Evolutionary conservation across 2,113 vertebrate genomes (phyloP), one percentile per base, ranked within the genome.

Genomic region (Zosterops hypoxanthus): DNA sequence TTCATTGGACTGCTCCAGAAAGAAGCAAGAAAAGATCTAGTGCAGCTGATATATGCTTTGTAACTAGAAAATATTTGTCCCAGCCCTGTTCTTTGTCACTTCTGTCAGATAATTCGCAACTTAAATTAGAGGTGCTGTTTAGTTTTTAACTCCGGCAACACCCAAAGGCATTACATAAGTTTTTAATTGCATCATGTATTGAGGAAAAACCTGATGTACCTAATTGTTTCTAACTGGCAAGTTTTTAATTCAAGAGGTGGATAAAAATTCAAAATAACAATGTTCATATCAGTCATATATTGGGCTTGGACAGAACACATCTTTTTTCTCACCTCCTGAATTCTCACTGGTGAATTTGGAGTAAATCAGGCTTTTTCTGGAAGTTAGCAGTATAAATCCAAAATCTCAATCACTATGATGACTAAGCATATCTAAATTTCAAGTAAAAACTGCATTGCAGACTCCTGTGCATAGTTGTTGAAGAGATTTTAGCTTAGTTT

Each of bases 391-490:
- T 14, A 1, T 66, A 80, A 93, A 85, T 73, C 21, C 34, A 65
- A 88, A 82, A 39, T 66, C 34, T 52, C 26, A 50, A 79, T 72
- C 41, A 76, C 29, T 79, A 70, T 75, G 71, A 90, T 96, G 93
- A 91, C 63, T 86, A 86, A 92, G 87, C 82, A 95, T 34, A 80
- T 85, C 55, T 61, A 66, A 91, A 94, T 89, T 87, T 92, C 75
- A 72, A 44, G 33, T 80, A 19, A 69, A 90, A 91, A 66, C 63
- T 95, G 82, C 89, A 89, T 44, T 76, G 70, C 70, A 94, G 78
- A 55, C 25, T 77, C 33, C 39, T 68, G n/a, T 44, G 39, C 26
- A 24, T 6, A 70, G 46, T 6, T 59, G 5, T 36, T 92, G 31
- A 47, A 65, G 42, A 88, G 18, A 73, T 77, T 88, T 73, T 50